Percentiles rank a stretch among this genome's conserved stretches.
phyloP scores from a whole-genome alignment of 1,140 invertebrate species.

The Dendrolimus punctatus region DNA sequence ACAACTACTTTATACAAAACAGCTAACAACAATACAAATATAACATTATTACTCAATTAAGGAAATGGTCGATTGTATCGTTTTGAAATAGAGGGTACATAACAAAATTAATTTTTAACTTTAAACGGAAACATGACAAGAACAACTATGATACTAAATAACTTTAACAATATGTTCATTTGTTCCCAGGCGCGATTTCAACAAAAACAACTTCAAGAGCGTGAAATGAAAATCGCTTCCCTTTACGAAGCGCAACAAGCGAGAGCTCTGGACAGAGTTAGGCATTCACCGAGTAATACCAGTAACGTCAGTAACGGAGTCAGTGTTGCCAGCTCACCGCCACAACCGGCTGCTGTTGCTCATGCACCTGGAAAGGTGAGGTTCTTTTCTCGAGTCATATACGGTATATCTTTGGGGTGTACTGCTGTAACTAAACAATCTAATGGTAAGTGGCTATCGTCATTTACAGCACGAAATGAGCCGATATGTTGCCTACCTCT shows the following conservation, averaged over 20 bases:
- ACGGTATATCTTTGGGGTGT: too few relatives aligned
- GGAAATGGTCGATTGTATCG: too few relatives aligned
- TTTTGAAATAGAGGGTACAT: too few relatives aligned
- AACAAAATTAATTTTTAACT: too few relatives aligned
- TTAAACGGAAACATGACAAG: too few relatives aligned
- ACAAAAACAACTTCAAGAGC: constrained; percentile 81
- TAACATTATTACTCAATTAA: too few relatives aligned
- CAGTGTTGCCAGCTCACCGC: constrained; percentile 21
- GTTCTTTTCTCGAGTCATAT: neutral
- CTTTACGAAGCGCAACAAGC: constrained; percentile 82
- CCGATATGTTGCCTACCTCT: too few relatives aligned
- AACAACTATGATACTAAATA: neutral
- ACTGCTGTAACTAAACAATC: too few relatives aligned
- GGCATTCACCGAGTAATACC: constrained; percentile 63
- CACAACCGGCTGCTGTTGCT: constrained; percentile 12
- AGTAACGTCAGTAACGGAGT: constrained; percentile 52
- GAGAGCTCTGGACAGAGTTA: constrained; percentile 76
- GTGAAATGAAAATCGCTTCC: constrained; percentile 79
- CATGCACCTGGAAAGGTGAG: constrained; percentile 51
- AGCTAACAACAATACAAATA: too few relatives aligned
- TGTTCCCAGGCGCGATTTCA: constrained; percentile 79
- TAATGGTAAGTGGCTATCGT: too few relatives aligned
- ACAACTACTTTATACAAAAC: too few relatives aligned
- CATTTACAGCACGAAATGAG: too few relatives aligned
- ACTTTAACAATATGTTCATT: constrained; percentile 1